Conservation (phyloP, 2,888 invertebrate species). For the Hoplodrina ambigua region DNA sequence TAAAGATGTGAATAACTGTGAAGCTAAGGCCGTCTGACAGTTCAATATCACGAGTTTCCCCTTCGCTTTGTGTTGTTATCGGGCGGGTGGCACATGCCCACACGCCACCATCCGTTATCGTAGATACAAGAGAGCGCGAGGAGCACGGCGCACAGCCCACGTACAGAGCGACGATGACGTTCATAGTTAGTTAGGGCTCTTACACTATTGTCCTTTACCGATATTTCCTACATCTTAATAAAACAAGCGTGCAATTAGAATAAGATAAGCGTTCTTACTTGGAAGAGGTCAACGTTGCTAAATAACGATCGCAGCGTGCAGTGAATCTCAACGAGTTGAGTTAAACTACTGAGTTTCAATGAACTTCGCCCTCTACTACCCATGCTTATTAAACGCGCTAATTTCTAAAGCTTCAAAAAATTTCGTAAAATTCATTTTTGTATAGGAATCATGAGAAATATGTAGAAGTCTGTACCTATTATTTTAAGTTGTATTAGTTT, state of each 20-base stretch:
- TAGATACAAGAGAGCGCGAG: neutral
- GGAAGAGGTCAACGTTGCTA: neutral
- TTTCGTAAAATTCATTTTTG: no score
- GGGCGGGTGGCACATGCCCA: conserved; percentile 17
- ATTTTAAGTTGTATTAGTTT: no score
- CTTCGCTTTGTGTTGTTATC: conserved; percentile 44
- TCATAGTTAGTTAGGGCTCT: no score
- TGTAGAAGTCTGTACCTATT: no score
- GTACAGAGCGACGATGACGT: neutral
- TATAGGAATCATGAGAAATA: no score
- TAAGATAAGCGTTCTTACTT: neutral
- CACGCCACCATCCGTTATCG: conserved; percentile 33
- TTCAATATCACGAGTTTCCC: conserved; percentile 34
- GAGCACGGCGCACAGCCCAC: neutral
- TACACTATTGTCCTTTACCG: neutral
- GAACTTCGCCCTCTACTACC: neutral
- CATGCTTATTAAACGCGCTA: no score
- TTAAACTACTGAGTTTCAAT: neutral
- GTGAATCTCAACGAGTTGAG: conserved; percentile 8
- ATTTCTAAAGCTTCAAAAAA: no score
- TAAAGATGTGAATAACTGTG: neutral
- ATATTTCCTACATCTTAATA: neutral
- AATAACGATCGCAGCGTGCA: neutral
- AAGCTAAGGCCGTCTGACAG: conserved; percentile 17
- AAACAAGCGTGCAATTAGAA: neutral